phyloP scores from a whole-genome alignment of 2,113 vertebrate genomes.

The Thomomys bottae region DNA sequence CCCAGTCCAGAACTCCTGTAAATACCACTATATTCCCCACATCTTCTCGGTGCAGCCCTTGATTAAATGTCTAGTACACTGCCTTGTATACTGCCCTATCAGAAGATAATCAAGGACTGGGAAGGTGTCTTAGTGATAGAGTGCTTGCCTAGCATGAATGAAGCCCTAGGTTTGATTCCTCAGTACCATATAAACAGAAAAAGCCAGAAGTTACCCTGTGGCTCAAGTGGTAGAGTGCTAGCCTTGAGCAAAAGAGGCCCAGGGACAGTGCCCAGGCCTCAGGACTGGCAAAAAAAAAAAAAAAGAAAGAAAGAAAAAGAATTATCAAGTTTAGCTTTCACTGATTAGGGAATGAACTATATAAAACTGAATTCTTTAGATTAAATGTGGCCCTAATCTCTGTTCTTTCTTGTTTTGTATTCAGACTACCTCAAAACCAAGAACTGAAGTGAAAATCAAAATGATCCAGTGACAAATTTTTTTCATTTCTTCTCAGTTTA shows the following conservation, averaged over 20 bases:
- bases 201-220: no score
- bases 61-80: not conserved
- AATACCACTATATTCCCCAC: not conserved
- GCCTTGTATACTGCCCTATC: not conserved
- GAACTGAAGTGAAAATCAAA: constrained; percentile 43
- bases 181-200: no score
- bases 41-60: not conserved
- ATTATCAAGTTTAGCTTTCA: not conserved
- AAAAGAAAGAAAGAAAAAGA: no score
- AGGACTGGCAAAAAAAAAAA: no score
- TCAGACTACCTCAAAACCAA: constrained; percentile 31
- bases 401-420: not conserved
- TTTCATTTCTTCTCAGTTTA: not conserved
- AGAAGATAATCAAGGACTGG: not conserved
- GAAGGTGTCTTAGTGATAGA: no score
- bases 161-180: no score
- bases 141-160: no score
- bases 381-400: not conserved
- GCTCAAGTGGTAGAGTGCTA: no score
- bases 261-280: no score
- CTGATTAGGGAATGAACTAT: not conserved
- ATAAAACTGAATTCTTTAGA: not conserved
- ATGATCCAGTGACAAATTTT: not conserved
- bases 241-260: no score
- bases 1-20: not conserved